A percentile compares a stretch with the other conserved stretches of the same genome.
phyloP scores from a whole-genome alignment of 2,113 vertebrate species.

The Scophthalmus maximus region DNA sequence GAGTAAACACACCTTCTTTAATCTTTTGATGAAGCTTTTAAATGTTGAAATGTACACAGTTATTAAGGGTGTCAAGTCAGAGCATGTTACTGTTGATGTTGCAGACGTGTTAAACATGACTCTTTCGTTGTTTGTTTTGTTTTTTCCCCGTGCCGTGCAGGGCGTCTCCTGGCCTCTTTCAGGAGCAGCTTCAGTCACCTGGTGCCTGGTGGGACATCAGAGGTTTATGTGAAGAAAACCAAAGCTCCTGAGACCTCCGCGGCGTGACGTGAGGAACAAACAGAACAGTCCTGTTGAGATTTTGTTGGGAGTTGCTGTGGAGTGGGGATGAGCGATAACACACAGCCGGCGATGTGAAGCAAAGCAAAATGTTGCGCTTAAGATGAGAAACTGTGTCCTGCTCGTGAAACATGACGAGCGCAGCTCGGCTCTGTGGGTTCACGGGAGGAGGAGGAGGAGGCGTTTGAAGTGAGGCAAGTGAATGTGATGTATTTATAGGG shows the following conservation, averaged over 20 bases:
- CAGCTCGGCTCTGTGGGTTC: constrained; percentile 35
- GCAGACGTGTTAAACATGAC: constrained; percentile 17
- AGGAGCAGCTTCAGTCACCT: constrained; percentile 84
- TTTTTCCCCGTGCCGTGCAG: constrained; percentile 67
- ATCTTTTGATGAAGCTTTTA: constrained; percentile 43
- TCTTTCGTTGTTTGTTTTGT: neutral
- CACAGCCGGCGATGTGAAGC: constrained; percentile 16
- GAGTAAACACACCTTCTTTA: constrained; percentile 34
- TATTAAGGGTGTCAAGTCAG: constrained; percentile 37
- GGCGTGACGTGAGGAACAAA: constrained; percentile 46
- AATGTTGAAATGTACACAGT: constrained; percentile 37
- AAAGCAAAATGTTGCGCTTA: constrained; percentile 25
- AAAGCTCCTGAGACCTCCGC: constrained; percentile 64
- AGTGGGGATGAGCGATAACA: neutral
- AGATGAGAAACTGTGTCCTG: constrained; percentile 23
- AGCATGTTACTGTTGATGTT: constrained; percentile 40
- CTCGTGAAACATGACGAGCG: constrained; percentile 19
- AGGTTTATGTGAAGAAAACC: constrained; percentile 86
- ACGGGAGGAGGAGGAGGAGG: constrained; percentile 46
- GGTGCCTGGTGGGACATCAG: constrained; percentile 83
- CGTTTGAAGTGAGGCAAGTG: constrained; percentile 75
- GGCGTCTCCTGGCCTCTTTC: constrained; percentile 86
- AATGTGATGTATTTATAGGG: constrained; percentile 84
- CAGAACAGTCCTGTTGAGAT: neutral
- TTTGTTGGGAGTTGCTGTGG: neutral